Evolutionary conservation across 1,140 invertebrate species (phyloP).

Genomic region (Trichonephila inaurata): DNA sequence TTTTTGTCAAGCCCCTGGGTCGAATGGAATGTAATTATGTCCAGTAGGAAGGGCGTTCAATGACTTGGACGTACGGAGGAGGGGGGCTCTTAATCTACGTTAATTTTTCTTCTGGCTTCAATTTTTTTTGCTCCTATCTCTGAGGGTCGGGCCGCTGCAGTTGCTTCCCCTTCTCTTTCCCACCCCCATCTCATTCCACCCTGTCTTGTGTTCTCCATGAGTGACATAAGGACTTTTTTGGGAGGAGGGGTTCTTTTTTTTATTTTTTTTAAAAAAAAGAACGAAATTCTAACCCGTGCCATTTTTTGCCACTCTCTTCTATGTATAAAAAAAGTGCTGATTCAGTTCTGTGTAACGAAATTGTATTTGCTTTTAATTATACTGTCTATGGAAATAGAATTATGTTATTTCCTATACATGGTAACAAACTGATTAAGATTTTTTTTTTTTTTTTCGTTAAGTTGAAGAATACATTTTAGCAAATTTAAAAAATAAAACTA

Average conservation of each 20-base stretch:
- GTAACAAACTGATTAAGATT: background rate
- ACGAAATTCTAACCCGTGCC: background rate
- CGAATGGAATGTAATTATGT: slow-evolving; percentile 62
- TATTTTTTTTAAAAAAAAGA: background rate
- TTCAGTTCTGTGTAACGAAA: background rate
- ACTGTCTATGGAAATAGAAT: background rate
- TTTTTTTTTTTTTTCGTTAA: too few relatives aligned
- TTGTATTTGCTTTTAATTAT: background rate
- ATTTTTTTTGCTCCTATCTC: slow-evolving; percentile 22
- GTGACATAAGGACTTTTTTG: slow-evolving; percentile 9
- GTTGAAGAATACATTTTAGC: too few relatives aligned
- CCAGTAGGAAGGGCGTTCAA: slow-evolving; percentile 54
- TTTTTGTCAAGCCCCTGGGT: slow-evolving; percentile 58
- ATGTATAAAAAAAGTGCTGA: background rate
- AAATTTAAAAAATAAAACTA: too few relatives aligned
- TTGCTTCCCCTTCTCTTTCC: background rate
- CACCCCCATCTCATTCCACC: background rate
- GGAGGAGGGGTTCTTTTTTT: background rate
- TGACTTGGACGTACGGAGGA: slow-evolving; percentile 26
- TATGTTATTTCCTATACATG: background rate
- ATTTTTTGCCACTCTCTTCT: background rate
- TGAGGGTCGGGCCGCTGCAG: slow-evolving; percentile 13
- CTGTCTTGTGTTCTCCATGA: background rate
- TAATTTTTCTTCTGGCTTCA: slow-evolving; percentile 51
- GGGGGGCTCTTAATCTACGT: slow-evolving; percentile 33